A percentile compares a stretch with the other conserved stretches of the same genome.
phyloP scores from a whole-genome alignment of 2,888 invertebrate species.

The Protonemura montana region DNA sequence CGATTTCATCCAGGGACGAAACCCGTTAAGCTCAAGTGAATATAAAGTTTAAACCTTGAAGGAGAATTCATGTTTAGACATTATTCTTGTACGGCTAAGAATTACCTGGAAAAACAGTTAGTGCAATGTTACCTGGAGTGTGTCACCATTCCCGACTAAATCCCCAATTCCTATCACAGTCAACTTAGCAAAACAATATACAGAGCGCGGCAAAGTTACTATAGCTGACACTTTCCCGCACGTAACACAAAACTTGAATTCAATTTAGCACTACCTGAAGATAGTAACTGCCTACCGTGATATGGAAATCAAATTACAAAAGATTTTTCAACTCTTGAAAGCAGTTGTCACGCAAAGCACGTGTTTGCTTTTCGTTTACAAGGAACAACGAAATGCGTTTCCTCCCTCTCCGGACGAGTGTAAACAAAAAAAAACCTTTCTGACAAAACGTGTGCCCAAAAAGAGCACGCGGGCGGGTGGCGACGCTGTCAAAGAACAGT shows the following conservation, averaged over 20 bases:
- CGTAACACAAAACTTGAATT: not conserved
- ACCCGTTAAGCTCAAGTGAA: not conserved
- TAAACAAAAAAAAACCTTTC: not conserved
- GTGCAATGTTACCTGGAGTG: no score
- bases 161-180: not conserved
- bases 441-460: not conserved
- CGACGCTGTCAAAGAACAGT: not conserved
- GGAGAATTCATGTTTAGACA: conserved; percentile 12
- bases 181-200: not conserved
- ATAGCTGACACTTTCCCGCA: not conserved
- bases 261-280: not conserved
- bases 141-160: no score
- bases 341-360: not conserved
- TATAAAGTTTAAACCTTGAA: not conserved
- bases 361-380: not conserved
- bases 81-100: not conserved
- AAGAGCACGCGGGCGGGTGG: not conserved
- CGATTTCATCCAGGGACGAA: not conserved
- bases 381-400: not conserved
- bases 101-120: not conserved
- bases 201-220: not conserved
- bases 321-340: not conserved
- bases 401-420: not conserved
- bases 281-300: not conserved
- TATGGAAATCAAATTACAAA: not conserved